These are phyloP conservation scores for Noctilio leporinus DNA, from an alignment of 2,113 vertebrate species.

Conservation along the genomic window DNA sequence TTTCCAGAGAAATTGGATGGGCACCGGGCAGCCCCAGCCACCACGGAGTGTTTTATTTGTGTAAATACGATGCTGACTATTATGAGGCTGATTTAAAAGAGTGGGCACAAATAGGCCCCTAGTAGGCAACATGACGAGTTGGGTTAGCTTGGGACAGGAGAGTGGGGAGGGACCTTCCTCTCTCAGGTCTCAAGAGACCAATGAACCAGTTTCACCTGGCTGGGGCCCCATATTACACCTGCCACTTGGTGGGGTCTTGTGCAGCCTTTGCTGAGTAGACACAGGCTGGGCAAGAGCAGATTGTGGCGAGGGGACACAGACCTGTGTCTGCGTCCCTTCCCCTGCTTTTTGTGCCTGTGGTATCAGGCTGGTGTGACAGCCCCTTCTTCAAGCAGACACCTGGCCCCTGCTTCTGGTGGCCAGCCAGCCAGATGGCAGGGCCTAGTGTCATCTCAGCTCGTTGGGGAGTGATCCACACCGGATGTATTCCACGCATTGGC, in stretches of 20 bases:
- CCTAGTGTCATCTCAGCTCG: neutral
- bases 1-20: neutral
- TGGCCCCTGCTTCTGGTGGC: neutral
- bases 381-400: neutral
- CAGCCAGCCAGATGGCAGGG: neutral
- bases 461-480: neutral
- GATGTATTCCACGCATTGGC: neutral
- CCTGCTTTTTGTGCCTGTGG: neutral
- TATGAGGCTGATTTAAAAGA: conserved; percentile 16
- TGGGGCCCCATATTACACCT: neutral
- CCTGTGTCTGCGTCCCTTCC: neutral
- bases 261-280: neutral
- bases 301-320: neutral
- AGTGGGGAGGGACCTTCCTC: neutral
- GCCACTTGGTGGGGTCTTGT: neutral
- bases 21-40: neutral
- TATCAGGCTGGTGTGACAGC: neutral
- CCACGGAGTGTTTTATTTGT: neutral
- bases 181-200: conserved; percentile 43
- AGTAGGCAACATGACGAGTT: neutral
- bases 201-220: neutral
- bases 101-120: neutral
- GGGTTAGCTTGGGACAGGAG: conserved; percentile 12
- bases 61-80: neutral
- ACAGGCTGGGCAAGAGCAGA: neutral